Conservation (phyloP, 2,888 invertebrate genomes). For the Tryphoninae sp. region DNA sequence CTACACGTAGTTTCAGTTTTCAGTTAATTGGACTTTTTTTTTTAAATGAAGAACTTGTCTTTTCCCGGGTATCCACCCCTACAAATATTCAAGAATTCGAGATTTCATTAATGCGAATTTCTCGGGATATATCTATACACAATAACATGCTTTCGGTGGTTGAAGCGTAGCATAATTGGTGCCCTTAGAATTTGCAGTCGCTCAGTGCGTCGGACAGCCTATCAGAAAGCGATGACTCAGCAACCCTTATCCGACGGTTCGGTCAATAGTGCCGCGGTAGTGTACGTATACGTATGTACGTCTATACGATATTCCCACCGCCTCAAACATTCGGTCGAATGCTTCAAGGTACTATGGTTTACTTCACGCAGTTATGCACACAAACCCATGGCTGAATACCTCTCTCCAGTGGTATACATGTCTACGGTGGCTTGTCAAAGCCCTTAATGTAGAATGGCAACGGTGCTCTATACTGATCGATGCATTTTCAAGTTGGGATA, state of each 20-base stretch:
- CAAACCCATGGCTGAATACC: slow-evolving; percentile 32
- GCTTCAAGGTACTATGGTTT: slow-evolving; percentile 23
- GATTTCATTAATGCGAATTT: background rate
- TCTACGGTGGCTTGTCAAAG: slow-evolving; percentile 31
- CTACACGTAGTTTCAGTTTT: background rate
- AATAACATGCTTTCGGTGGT: background rate
- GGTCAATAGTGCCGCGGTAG: slow-evolving; percentile 44
- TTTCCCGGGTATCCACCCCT: no score
- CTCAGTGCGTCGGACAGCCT: slow-evolving; percentile 59
- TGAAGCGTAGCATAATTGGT: slow-evolving; percentile 44
- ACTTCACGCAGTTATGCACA: slow-evolving; percentile 25
- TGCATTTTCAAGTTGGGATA: slow-evolving; percentile 15
- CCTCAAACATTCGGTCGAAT: slow-evolving; percentile 38
- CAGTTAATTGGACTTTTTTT: background rate
- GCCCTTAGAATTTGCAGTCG: slow-evolving; percentile 62
- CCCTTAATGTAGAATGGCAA: slow-evolving; percentile 26
- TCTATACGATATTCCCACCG: slow-evolving; percentile 5
- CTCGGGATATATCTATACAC: background rate
- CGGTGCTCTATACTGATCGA: slow-evolving; percentile 29
- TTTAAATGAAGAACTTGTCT: background rate
- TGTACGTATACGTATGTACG: slow-evolving; percentile 5
- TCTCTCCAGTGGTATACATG: background rate
- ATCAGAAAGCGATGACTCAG: slow-evolving; percentile 49
- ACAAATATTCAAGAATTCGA: background rate
- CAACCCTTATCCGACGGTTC: slow-evolving; percentile 43